Evolutionary conservation across 2,113 vertebrate species (phyloP).

Genomic region (Oryzias javanicus): DNA sequence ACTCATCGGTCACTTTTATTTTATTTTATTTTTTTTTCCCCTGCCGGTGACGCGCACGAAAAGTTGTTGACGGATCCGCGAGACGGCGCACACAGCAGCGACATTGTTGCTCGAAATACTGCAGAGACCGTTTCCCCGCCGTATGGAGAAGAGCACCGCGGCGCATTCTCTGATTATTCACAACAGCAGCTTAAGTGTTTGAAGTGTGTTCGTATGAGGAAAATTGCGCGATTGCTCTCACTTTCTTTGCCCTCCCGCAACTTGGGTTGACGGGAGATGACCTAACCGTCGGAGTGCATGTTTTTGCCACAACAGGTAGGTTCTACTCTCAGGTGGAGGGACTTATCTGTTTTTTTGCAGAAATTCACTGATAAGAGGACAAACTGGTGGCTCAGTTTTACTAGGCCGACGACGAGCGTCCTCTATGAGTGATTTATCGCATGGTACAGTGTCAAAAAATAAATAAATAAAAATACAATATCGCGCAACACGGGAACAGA

Average conservation of each 20-base stretch:
- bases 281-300: slow-evolving; percentile 36
- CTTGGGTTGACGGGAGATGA: slow-evolving; percentile 56
- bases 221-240: slow-evolving; percentile 32
- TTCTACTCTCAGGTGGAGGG: background rate
- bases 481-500: background rate
- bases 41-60: slow-evolving; percentile 37
- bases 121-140: slow-evolving; percentile 27
- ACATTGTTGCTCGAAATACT: slow-evolving; percentile 31
- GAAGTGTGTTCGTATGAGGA: background rate
- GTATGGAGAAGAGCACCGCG: background rate
- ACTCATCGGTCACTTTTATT: slow-evolving; percentile 25
- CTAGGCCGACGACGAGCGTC: slow-evolving; percentile 36
- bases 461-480: too few species aligned
- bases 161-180: slow-evolving; percentile 20
- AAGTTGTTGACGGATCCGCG: slow-evolving; percentile 60
- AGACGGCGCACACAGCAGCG: slow-evolving; percentile 32
- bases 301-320: slow-evolving; percentile 54
- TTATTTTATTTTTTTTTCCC: background rate
- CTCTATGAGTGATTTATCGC: slow-evolving; percentile 4
- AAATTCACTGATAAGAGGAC: background rate
- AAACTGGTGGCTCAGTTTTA: slow-evolving; percentile 7
- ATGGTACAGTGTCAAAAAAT: background rate
- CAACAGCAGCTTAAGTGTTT: background rate
- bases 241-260: background rate
- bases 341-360: slow-evolving; percentile 2